Evolutionary conservation across 2,888 invertebrate species (phyloP), one percentile per base, ranked within the genome.

Genomic region (Drosophila imparisetae): DNA sequence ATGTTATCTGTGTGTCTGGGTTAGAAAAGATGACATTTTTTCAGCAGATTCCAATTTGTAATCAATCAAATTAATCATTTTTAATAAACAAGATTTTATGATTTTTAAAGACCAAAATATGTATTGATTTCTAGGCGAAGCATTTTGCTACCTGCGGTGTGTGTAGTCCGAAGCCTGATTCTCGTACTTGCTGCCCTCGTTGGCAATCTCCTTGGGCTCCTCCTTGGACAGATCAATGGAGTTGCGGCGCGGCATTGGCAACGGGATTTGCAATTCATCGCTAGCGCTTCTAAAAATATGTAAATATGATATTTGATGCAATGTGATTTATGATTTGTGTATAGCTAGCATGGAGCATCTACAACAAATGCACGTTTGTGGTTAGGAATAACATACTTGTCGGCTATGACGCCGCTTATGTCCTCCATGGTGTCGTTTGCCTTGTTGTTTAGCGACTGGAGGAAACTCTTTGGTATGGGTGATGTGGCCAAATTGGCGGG

Each of bases 401-500:
- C 90, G 27, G 65, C 73, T 18, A 66, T 62, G 4, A 80, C 80
- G 24, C 71, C 83, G 53, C 83, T 85, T 24, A 83, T 88, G 60
- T 86, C 89, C 50, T 88, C 91, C 59, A 83, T 77, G 57, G 89
- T 90, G 63, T 91, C 91, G 57, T 90, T 91, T 18, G 72, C 79
- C 69, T 86, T 92, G 71, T 86, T 92, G 75, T 90, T 92, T 58
- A 89, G 91, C 38, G 91, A 93, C 78, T 84, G 82, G 21, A 95
- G 94, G 81, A 94, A 94, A 78, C 95, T 95, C 30, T 96, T 96
- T 4, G 98, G 98, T 82, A 99, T 96, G 18, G 99, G 99, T 6
- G 98, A 98, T 29, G 99, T 99, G 66, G 99, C 98, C 86, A 99
- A 94, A 93, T 98, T 97, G 42, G 96, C 96, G 2, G 98, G 97